Base-by-base conservation (phyloP, 2,113 vertebrate species). In the Corynorhinus townsendii region DNA sequence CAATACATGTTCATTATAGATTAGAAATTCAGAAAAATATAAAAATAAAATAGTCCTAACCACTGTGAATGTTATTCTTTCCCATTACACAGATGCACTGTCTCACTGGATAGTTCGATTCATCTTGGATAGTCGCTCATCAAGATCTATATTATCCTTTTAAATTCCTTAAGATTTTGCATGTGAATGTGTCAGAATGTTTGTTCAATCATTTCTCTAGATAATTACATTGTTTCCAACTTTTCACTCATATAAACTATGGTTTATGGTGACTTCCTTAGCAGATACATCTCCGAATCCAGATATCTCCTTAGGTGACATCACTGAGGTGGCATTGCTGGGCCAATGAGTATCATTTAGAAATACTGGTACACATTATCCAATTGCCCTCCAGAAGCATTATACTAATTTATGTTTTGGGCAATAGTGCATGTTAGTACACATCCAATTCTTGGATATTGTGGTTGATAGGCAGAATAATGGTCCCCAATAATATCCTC, bases 11-110 rank as follows among this genome's bases (percentile, higher is more conserved):
- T 93, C 26, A 54, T 77, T 62, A 33, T 16, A 73, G 22, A 83
- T 59, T 85, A 73, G 91, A 95, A 92, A 56, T 66, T 96, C 28
- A 91, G 35, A 86, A 87, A 71, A 85, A 79, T 59, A 43, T 76
- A 72, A 85, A 84, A 75, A 89, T 59, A 40, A 33, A 94, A 75
- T 49, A 71, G 47, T 3, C 7, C 20, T 40, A 64, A 85, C 33
- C 17, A 17, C 22, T 77, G 33, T 62, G 35, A 72, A 66, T 38
- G n/a, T 22, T 92, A 11, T 47, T 76, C 3, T 10, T 73, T 22
- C 38, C 3, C 75, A 12, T 38, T 20, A 54, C 40, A 86, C 8
- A 87, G 10, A 72, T 40, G 45, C 11, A 66, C 75, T 43, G 15
- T 56, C 59, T 69, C 5, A 9, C 15, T 76, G 45, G 43, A n/a